Evolutionary conservation across 2,888 invertebrate species (phyloP).

Genomic region (Melanargia galathea): DNA sequence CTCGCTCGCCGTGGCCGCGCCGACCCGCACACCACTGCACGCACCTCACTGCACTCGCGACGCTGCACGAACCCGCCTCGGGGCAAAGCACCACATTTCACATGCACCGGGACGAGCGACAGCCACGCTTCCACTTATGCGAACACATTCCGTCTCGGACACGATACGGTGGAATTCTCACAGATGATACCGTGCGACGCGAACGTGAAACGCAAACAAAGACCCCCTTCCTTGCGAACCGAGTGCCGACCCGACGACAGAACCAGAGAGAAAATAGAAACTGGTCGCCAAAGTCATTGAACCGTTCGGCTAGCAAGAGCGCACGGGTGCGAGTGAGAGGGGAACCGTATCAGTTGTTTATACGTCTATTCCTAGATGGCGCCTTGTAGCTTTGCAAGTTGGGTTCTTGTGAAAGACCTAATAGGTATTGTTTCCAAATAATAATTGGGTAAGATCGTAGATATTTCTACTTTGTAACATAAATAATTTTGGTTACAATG

Average conservation of each 20-base stretch:
- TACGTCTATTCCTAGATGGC: conserved; percentile 58
- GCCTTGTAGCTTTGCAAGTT: conserved; percentile 31
- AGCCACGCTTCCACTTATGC: conserved; percentile 78
- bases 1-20: conserved; percentile 75
- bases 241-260: conserved; percentile 74
- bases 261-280: conserved; percentile 83
- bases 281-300: conserved; percentile 81
- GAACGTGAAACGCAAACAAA: conserved; percentile 82
- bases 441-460: conserved; percentile 9
- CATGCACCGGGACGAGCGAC: conserved; percentile 76
- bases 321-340: conserved; percentile 71
- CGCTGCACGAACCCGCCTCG: conserved; percentile 76
- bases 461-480: no score
- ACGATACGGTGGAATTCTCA: conserved; percentile 69
- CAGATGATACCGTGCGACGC: conserved; percentile 74
- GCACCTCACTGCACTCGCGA: conserved; percentile 81
- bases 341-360: conserved; percentile 42
- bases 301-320: conserved; percentile 70
- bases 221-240: conserved; percentile 72
- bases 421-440: neutral
- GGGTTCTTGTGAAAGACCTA: conserved; percentile 57
- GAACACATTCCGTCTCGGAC: conserved; percentile 79
- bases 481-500: no score
- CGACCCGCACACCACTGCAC: conserved; percentile 79
- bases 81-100: conserved; percentile 76